Evolutionary conservation across 2,888 invertebrate species (phyloP), one percentile per base, ranked within the genome.

Genomic region (Tupiocoris notatus): DNA sequence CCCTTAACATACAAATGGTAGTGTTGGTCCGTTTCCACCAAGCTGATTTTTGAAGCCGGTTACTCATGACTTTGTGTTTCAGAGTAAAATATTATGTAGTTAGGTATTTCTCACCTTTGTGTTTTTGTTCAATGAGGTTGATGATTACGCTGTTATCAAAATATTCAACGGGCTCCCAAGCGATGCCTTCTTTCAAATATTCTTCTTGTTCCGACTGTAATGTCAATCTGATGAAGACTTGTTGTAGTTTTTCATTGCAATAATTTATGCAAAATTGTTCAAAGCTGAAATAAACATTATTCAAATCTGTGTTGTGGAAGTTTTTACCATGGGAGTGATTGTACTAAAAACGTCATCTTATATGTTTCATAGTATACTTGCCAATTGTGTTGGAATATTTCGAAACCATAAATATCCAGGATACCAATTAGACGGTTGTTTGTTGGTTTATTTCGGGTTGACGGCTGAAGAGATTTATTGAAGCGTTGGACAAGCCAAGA

Each of bases 201-300:
- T 96, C 96, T 82, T 96, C 95, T 84, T 96, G 96, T 83, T 96
- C 96, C 16, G 93, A 93, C 83, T 93, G 93, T 58, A 96, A 85
- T 0, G 96, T 96, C 82, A 96, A 85, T 84, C 95, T 92, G 82
- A 96, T 96, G 85, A 96, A 96, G 78, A 96, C 86, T 84, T 96
- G 96, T 83, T 96, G 96, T 78, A 96, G 87, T 84, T 96, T 96
- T 85, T 96, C 96, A 83, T 96, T 96, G 84, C 96, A 96, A 86
- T 93, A 96, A 86, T 96, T 96, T 79, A 96, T 96, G 86, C 96
- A 96, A 84, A 96, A 93, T 85, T 96, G 96, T 84, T 93, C 92
- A 84, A 93, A 93, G 82, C 92, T 92, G 82, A 77, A 84, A 84
- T 83, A 78, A 83, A 84, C 66, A 56, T 56, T 57, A n/a, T 20